Evolutionary conservation across 2,888 invertebrate species (phyloP), one percentile per base, ranked within the genome.

Genomic region (Lucinisca nassula): DNA sequence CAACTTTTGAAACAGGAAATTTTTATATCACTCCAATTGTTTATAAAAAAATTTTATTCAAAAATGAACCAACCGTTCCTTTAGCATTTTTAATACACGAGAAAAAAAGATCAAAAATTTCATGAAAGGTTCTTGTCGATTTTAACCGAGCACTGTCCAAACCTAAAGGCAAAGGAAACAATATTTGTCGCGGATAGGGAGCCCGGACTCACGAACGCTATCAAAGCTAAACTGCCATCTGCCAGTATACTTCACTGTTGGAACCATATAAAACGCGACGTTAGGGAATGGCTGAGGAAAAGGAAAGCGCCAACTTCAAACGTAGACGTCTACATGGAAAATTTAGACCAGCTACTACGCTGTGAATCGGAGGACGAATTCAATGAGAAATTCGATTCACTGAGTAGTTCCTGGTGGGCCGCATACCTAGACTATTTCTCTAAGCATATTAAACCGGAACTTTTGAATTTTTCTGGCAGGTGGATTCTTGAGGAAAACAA

Each of bases 11-110:
- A 61, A 61, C 61, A 8, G 61, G 61, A 30, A 61, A 61, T 30
- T 72, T 82, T 72, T 82, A 77, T 30, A 37, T 82, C 10, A 82
- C 77, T 10, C 82, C 82, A 45, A 32, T 82, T 37, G 82, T 82
- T 0, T 82, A 82, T 30, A 77, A 67, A 51, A 35, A 82, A 12
- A 32, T 82, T 55, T 37, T 82, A 30, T 82, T 82, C 51, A 67
- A 77, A 49, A 77, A 27, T 38, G 77, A 77, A 30, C 76, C 82
- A 21, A 77, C 70, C 6, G 35, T 82, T 21, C 82, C 77, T 14
- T 21, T 82, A 32, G 77, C 72, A 1, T 82, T 82, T 51, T 32
- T 77, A 49, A 67, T 82, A 17, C 82, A 82, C 24, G 77, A 82
- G 38, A 82, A 82, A 51, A 72, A 72, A 40, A 37, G 72, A 72